Evolutionary conservation across 2,113 vertebrate species (phyloP).

Genomic region (Chloropsis cyanopogon): DNA sequence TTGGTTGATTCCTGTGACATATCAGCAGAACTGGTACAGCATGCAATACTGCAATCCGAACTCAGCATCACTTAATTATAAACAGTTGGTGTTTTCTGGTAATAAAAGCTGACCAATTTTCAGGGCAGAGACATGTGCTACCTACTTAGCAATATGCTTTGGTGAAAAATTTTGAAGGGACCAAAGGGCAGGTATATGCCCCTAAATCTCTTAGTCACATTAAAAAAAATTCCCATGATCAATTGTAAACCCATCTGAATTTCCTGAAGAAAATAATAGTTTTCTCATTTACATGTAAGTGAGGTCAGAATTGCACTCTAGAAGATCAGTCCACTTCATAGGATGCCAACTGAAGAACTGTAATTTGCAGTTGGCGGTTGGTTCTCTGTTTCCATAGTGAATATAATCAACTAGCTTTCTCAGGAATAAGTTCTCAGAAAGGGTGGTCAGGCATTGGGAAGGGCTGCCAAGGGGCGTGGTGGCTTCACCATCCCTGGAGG

Average conservation of each 20-base stretch:
- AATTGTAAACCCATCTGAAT: neutral
- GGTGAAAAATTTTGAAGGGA: neutral
- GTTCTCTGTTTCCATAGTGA: neutral
- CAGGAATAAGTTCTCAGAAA: neutral
- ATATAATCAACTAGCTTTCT: neutral
- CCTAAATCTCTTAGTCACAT: neutral
- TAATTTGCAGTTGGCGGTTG: neutral
- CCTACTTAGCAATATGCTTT: neutral
- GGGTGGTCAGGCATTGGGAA: neutral
- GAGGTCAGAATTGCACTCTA: neutral
- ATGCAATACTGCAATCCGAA: fast-evolving
- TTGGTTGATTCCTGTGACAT: neutral
- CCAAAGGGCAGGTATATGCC: neutral
- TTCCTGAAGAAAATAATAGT: neutral
- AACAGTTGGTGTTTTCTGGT: neutral
- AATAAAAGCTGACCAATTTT: neutral
- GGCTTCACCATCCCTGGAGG: neutral
- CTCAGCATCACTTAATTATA: neutral
- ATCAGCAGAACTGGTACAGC: neutral
- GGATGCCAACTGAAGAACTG: neutral
- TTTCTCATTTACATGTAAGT: neutral
- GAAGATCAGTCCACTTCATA: neutral
- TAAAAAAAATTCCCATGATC: neutral
- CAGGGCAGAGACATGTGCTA: neutral
- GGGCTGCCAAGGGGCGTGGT: neutral